Conservation (phyloP, 2,888 invertebrate species). For the Chrysina gloriosa region DNA sequence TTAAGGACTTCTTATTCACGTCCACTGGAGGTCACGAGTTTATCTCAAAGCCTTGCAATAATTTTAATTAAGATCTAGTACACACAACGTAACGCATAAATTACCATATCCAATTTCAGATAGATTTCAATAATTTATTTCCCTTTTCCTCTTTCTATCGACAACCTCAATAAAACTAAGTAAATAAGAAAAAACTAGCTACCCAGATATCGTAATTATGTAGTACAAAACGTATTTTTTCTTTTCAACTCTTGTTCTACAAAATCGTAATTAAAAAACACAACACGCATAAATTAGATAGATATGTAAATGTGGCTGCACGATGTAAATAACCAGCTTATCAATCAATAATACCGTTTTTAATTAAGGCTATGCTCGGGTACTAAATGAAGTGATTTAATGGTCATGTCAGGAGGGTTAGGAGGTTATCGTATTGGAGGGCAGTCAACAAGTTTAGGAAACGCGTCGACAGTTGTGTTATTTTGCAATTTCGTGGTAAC, state of each 20-base stretch:
- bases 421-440: conserved; percentile 25
- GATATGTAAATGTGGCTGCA: background rate
- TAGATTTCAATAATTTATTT: conserved; percentile 3
- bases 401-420: conserved; percentile 7
- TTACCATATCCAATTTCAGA: background rate
- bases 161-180: no score
- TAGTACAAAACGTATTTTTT: background rate
- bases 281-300: conserved; percentile 25
- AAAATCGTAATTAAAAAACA: conserved; percentile 25
- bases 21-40: conserved; percentile 1
- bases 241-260: background rate
- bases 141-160: background rate
- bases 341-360: conserved; percentile 42
- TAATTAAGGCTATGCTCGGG: conserved; percentile 30
- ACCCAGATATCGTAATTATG: no score
- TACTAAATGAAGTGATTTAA: conserved; percentile 29
- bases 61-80: conserved; percentile 31
- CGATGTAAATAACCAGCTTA: conserved; percentile 32
- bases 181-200: background rate
- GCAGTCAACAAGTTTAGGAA: no score
- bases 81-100: conserved; percentile 4
- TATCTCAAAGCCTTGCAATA: conserved; percentile 28
- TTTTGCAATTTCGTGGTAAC: no score
- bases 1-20: background rate
- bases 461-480: no score